These are phyloP conservation scores for Arion vulgaris DNA, from an alignment of 1,140 invertebrate genomes.

Conservation along the genomic window DNA sequence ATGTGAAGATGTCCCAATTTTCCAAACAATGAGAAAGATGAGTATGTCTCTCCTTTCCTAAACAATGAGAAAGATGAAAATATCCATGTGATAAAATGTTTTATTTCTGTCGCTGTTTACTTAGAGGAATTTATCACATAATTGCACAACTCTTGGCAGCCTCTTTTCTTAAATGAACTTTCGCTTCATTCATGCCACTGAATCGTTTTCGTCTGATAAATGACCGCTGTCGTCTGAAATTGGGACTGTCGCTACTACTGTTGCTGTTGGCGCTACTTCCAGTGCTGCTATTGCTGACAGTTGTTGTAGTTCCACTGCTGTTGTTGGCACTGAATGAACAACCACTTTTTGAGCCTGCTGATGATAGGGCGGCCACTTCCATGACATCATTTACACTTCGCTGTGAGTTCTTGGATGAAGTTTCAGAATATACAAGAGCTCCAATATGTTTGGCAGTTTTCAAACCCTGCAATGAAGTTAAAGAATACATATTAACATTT, in stretches of 20 bases:
- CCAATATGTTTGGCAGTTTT: slow-evolving; percentile 76
- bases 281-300: slow-evolving; percentile 23
- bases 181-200: slow-evolving; percentile 64
- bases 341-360: slow-evolving; percentile 74
- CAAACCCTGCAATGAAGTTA: slow-evolving; percentile 50
- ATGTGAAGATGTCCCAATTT: no score
- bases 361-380: slow-evolving; percentile 78
- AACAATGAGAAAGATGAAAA: no score
- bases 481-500: background rate
- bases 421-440: slow-evolving; percentile 81
- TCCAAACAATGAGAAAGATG: no score
- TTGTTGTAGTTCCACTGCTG: slow-evolving; percentile 36
- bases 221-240: slow-evolving; percentile 61
- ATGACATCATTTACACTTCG: slow-evolving; percentile 79
- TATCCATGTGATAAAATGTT: no score
- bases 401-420: slow-evolving; percentile 77
- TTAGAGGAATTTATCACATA: slow-evolving; percentile 61
- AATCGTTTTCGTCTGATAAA: slow-evolving; percentile 65
- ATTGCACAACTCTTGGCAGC: slow-evolving; percentile 66
- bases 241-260: slow-evolving; percentile 46
- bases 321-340: background rate
- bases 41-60: no score
- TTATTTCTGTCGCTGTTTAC: no score
- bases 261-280: slow-evolving; percentile 25
- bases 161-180: slow-evolving; percentile 62